Evolutionary conservation across 2,113 vertebrate genomes (phyloP), one percentile per base, ranked within the genome.

Genomic region (Ochotona curzoniae): DNA sequence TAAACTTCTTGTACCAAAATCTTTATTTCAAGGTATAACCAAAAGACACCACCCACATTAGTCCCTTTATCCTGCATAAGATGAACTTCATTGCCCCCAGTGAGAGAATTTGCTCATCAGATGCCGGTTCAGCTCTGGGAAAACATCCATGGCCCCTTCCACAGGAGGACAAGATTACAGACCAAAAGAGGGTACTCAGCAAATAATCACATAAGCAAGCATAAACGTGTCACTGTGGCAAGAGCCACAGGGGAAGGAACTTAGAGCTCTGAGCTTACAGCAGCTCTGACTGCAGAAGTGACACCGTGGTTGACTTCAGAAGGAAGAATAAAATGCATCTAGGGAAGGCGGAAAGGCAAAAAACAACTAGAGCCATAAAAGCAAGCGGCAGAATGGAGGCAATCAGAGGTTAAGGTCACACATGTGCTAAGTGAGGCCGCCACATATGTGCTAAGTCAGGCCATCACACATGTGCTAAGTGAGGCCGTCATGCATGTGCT

Each of bases 311-410:
- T 82, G 78, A 93, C 61, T 75, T 83, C 74, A 70, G 82, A 32
- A 69, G 1, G 3, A 91, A 12, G 38, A 90, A 25, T 21, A 47
- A 26, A 87, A 64, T 88, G 44, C 82, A 92, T 85, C 15, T 13
- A 63, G 21, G 23, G 25, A 75, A 75, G 8, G 38, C 15, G 30
- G 28, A 14, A 66, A 88, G 64, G 25, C 4, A 44, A 57, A 89
- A 89, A 79, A 70, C 35, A 35, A 85, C 20, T 67, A 73, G 14
- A 94, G n/a, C 70, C 83, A 30, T 23, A 79, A 92, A 64, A 80
- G 92, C 51, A 91, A 95, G 57, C 44, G 7, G 71, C 25, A 30
- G 78, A 79, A 67, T 32, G 35, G 28, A 83, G 18, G 76, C 60
- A 85, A 94, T 66, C 47, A 49, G 67, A 85, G 7, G 66, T 70